Evolutionary conservation across 2,113 vertebrate species (phyloP), one percentile per base, ranked within the genome.

Genomic region (Menura novaehollandiae): DNA sequence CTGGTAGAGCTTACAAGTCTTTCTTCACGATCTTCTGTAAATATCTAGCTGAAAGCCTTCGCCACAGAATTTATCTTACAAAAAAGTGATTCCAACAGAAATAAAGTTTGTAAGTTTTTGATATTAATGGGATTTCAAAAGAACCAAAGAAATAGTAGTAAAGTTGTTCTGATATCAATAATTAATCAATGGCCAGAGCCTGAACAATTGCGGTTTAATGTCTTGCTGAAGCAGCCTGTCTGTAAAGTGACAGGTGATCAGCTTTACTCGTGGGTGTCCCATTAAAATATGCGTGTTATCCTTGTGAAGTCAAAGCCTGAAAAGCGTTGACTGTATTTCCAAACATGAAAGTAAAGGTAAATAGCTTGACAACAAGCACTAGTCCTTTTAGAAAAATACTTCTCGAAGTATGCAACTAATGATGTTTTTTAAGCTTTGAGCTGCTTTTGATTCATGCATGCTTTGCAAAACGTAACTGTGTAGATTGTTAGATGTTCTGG

Each of bases 161-260:
- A 24, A 11, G n/a, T n/a, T 94, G 77, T 30, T 43, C 14, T 53
- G 23, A 3, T 87, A 15, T 69, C 5, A 0, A 1, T 91, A 47
- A n/a, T 2, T 28, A 55, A 47, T 52, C 51, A 14, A 0, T n/a
- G 22, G 23, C 16, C 39, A 33, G 39, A 64, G 26, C 26, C 37
- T 15, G 58, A 30, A 62, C 0, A 0, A 10, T 15, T 44, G 23
- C 1, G 1, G 11, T 58, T 80, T 56, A 33, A 33, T 22, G 16
- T 32, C 33, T 33, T 1, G 0, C 72, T 9, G 10, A 32, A 68
- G 51, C 5, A 4, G 46, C 32, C 16, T 3, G 7, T 17, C 52
- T 18, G 22, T 44, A 12, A 77, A 91, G 52, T 1, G 0, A 18
- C 46, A 44, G n/a, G 59, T 10, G 0, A 20, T 59, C 24, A 10